Evolutionary conservation across 2,113 vertebrate species (phyloP).

Genomic region (Ammodramus savannarum): DNA sequence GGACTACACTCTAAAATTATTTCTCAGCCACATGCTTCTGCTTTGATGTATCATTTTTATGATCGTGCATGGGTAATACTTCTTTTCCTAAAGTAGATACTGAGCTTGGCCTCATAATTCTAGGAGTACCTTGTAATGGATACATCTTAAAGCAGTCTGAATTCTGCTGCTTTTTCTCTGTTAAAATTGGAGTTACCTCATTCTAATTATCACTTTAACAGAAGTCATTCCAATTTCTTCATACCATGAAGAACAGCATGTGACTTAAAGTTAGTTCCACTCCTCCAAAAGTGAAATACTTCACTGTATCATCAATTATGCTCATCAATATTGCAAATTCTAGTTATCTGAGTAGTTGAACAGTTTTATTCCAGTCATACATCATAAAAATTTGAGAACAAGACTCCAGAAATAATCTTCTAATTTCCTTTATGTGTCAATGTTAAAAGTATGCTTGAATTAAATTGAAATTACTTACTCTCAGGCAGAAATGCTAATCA

Average conservation of each 20-base stretch:
- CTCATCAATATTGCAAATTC: conserved; percentile 36
- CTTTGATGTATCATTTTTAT: background rate
- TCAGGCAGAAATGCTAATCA: background rate
- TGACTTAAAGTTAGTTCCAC: background rate
- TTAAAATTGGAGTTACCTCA: background rate
- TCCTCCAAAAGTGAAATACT: background rate
- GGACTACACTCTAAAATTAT: background rate
- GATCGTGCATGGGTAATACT: background rate
- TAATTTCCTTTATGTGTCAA: background rate
- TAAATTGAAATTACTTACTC: background rate
- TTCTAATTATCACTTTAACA: background rate
- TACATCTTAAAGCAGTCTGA: background rate
- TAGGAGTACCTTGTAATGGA: background rate
- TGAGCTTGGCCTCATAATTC: background rate
- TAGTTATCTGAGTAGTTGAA: conserved; percentile 11
- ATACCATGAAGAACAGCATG: background rate
- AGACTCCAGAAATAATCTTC: conserved; percentile 19
- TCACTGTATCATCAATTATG: background rate
- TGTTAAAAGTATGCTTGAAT: background rate
- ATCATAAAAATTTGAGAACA: background rate
- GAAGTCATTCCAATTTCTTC: background rate
- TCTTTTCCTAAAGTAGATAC: background rate
- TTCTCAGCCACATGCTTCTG: background rate
- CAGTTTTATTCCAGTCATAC: conserved; percentile 12
- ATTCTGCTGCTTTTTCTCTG: background rate